Base-by-base conservation (phyloP, 2,888 invertebrate species). In the Entomobrya multifasciata region DNA sequence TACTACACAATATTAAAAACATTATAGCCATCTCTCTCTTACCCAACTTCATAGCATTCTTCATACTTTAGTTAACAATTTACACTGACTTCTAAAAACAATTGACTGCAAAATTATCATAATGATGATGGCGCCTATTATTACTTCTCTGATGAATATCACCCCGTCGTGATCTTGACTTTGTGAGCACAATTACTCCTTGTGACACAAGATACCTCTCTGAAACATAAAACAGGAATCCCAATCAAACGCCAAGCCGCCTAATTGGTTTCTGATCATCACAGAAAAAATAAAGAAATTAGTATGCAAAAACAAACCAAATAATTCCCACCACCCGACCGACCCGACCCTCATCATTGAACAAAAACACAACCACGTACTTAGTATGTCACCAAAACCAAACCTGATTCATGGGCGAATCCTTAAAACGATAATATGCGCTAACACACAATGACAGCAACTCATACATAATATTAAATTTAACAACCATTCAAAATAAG, bases 351-450 rank as follows among this genome's bases (percentile, higher is more conserved):
- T n/a, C n/a, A n/a, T n/a, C n/a, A n/a, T n/a, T n/a, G n/a, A n/a
- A n/a, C n/a, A n/a, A n/a, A n/a, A n/a, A n/a, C n/a, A n/a, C n/a
- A n/a, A n/a, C n/a, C 20, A 10, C 3, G n/a, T 36, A 72, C 0
- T 72, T 72, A 49, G 52, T 72, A 36, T 74, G 74, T 70, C 70
- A 70, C 70, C 27, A 49, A 47, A 70, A 70, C 25, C 47, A 49
- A 74, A 74, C 74, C 55, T 74, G 74, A 74, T 74, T 55, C 74
- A 74, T 74, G 74, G 74, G 74, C 74, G 55, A 74, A 36, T 36
- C 36, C 36, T 8, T 4, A n/a, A 10, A 20, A 25, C n/a, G n/a
- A n/a, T n/a, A n/a, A n/a, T n/a, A n/a, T n/a, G n/a, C n/a, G n/a
- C n/a, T n/a, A n/a, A n/a, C n/a, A n/a, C n/a, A n/a, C n/a, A n/a